A percentile compares a stretch with the other conserved stretches of the same genome.
Conservation (phyloP, 2,888 invertebrate genomes). For the Bellardia bayeri region DNA sequence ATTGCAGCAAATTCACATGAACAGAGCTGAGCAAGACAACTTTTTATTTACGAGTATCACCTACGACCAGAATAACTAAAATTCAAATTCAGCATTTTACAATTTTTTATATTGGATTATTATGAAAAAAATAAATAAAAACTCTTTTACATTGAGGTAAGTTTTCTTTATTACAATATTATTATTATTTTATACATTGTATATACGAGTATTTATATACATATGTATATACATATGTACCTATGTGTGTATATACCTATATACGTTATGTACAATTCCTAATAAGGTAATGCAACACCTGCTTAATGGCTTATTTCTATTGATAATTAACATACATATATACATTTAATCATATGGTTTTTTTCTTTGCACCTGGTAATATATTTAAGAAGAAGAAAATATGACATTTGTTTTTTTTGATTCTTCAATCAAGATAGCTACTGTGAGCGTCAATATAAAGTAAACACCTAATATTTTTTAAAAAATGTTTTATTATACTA, state of each 20-base stretch:
- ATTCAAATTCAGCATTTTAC: conserved; percentile 11
- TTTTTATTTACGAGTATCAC: background rate
- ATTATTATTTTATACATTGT: background rate
- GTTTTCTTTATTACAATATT: background rate
- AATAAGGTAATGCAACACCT: conserved; percentile 30
- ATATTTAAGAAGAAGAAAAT: too few relatives aligned
- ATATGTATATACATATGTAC: too few relatives aligned
- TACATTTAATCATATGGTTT: background rate
- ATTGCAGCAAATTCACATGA: conserved; percentile 20
- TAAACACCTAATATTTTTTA: too few relatives aligned
- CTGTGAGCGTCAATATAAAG: too few relatives aligned
- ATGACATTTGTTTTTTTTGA: too few relatives aligned
- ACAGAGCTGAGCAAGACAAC: conserved; percentile 1
- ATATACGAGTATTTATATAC: background rate
- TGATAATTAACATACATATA: background rate
- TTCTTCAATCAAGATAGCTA: too few relatives aligned
- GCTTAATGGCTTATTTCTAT: conserved; percentile 27
- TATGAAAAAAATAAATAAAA: background rate
- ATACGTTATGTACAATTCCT: background rate
- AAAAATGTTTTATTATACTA: too few relatives aligned
- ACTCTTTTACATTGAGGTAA: conserved; percentile 28
- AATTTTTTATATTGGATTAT: conserved; percentile 43
- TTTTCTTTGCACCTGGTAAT: conserved; percentile 2
- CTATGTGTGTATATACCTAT: too few relatives aligned
- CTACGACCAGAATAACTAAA: background rate